Conservation (phyloP, 1,140 invertebrate genomes). For the Drosophila lacteicornis region DNA sequence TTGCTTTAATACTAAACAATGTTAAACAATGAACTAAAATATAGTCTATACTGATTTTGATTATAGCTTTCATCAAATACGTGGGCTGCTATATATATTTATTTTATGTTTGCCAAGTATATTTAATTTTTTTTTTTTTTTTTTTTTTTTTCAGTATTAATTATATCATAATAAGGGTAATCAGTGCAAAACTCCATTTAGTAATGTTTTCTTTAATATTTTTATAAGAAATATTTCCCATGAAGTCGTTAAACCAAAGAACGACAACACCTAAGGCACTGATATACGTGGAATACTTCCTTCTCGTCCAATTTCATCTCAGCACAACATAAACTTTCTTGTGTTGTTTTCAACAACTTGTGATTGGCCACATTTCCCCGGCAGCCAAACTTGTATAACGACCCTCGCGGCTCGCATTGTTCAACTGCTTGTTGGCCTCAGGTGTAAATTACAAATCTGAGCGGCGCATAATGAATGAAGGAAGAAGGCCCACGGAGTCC, state of each 20-base stretch:
- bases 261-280: not conserved
- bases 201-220: too few relatives aligned
- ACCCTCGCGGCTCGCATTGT: slow-evolving; percentile 49
- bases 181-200: too few relatives aligned
- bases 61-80: too few relatives aligned
- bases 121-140: too few relatives aligned
- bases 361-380: slow-evolving; percentile 26
- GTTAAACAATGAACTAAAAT: too few relatives aligned
- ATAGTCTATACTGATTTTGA: too few relatives aligned
- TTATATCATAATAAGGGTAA: too few relatives aligned
- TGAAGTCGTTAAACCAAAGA: not conserved
- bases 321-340: not conserved
- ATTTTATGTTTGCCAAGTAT: too few relatives aligned
- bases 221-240: not conserved
- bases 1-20: too few relatives aligned
- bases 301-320: not conserved
- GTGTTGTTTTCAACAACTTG: slow-evolving; percentile 19
- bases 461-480: slow-evolving; percentile 75
- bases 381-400: slow-evolving; percentile 27
- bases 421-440: slow-evolving; percentile 57
- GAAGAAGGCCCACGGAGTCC: slow-evolving; percentile 32
- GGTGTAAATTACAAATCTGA: slow-evolving; percentile 83
- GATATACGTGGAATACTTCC: not conserved
- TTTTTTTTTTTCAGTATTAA: too few relatives aligned
- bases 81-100: too few relatives aligned